These are phyloP conservation scores for Patella pellucida DNA, from an alignment of 2,888 invertebrate genomes.

Conservation along the genomic window DNA sequence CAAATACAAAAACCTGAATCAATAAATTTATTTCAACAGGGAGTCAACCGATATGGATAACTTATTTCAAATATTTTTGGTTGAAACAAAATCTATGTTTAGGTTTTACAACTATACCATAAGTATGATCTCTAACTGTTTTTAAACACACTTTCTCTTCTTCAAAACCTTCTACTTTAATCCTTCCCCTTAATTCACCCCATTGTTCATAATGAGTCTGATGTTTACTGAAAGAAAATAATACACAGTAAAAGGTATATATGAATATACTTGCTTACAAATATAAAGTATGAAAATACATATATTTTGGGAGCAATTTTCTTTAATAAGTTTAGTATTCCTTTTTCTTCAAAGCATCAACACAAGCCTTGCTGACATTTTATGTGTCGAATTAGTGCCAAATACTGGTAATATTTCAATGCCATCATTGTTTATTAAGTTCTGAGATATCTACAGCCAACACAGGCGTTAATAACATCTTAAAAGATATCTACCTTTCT, in stretches of 20 bases:
- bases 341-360: too few relatives aligned
- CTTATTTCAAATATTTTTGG: background rate
- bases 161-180: slow-evolving; percentile 56
- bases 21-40: slow-evolving; percentile 13
- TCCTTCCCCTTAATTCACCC: slow-evolving; percentile 59
- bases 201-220: slow-evolving; percentile 68
- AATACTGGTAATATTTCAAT: too few relatives aligned
- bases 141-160: slow-evolving; percentile 47
- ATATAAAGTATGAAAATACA: too few relatives aligned
- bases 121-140: slow-evolving; percentile 61
- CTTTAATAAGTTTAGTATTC: too few relatives aligned
- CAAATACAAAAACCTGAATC: background rate
- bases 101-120: slow-evolving; percentile 45
- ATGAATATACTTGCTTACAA: too few relatives aligned
- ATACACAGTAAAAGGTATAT: background rate
- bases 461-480: too few relatives aligned
- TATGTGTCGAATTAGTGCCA: too few relatives aligned
- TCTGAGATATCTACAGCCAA: too few relatives aligned
- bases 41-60: background rate
- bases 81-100: background rate
- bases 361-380: too few relatives aligned
- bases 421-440: too few relatives aligned
- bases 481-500: slow-evolving; percentile 42
- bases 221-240: slow-evolving; percentile 48
- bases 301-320: too few relatives aligned